A percentile compares a stretch with the other conserved stretches of the same genome.
Evolutionary conservation across 53 echinoderm and acorn worm genomes (phyloP).

Genomic region (Holothuria scabra): DNA sequence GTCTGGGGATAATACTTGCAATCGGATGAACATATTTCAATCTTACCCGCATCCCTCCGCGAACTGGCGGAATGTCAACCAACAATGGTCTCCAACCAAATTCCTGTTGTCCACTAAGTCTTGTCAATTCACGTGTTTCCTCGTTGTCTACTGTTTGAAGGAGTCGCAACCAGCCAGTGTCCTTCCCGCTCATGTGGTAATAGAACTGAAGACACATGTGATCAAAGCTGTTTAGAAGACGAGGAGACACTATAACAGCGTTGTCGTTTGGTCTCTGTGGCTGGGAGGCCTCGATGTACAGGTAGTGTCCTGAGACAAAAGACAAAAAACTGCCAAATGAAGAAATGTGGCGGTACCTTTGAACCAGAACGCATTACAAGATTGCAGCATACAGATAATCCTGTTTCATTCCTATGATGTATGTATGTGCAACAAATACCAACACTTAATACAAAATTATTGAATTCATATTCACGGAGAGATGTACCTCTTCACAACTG

Average conservation of each 20-base stretch:
- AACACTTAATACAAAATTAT: too few relatives aligned
- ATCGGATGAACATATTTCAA: too few relatives aligned
- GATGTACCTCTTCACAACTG: too few relatives aligned
- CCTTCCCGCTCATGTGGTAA: slow-evolving; percentile 86
- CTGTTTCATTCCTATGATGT: too few relatives aligned
- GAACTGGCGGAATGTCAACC: slow-evolving; percentile 46
- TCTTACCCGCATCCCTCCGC: slow-evolving; percentile 56
- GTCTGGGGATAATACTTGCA: too few relatives aligned
- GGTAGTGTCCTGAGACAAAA: slow-evolving; percentile 66
- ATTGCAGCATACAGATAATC: too few relatives aligned
- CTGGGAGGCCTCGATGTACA: slow-evolving; percentile 86
- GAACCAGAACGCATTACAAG: too few relatives aligned
- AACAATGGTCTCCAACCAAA: slow-evolving; percentile 60
- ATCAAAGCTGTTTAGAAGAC: slow-evolving; percentile 45
- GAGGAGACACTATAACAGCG: slow-evolving; percentile 66
- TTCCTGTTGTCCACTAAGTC: slow-evolving; percentile 60
- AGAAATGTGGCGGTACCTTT: too few relatives aligned
- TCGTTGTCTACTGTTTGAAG: slow-evolving; percentile 40
- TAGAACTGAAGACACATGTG: slow-evolving; percentile 76
- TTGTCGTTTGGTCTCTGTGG: slow-evolving; percentile 72
- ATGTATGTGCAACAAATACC: too few relatives aligned
- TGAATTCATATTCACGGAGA: too few relatives aligned
- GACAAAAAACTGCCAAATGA: neutral
- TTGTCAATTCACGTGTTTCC: slow-evolving; percentile 36
- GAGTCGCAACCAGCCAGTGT: slow-evolving; percentile 64